Evolutionary conservation across 2,888 invertebrate genomes (phyloP).

Genomic region (Hesperia comma): DNA sequence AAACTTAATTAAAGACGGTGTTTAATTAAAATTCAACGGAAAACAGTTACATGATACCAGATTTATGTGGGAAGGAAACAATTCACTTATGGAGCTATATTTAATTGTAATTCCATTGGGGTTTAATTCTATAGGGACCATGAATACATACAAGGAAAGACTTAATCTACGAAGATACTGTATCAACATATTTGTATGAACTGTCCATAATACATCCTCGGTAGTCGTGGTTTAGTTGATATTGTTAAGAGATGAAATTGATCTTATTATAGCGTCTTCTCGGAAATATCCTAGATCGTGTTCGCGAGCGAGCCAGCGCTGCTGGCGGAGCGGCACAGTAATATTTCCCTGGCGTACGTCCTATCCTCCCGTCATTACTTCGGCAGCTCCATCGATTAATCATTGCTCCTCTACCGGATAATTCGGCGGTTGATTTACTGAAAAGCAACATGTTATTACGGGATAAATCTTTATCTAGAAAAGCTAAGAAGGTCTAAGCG

Average conservation of each 20-base stretch:
- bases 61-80: slow-evolving; percentile 5
- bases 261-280: slow-evolving; percentile 22
- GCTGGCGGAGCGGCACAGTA: slow-evolving; percentile 27
- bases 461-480: slow-evolving; percentile 85
- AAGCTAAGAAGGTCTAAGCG: slow-evolving; percentile 84
- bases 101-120: neutral
- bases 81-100: neutral
- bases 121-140: neutral
- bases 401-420: slow-evolving; percentile 82
- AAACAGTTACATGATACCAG: slow-evolving; percentile 57
- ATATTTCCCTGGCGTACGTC: slow-evolving; percentile 43
- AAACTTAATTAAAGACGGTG: slow-evolving; percentile 75
- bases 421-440: slow-evolving; percentile 83
- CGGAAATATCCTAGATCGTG: slow-evolving; percentile 34
- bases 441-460: slow-evolving; percentile 83
- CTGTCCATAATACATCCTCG: neutral
- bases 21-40: slow-evolving; percentile 77
- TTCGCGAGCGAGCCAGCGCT: slow-evolving; percentile 30
- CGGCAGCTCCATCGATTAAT: slow-evolving; percentile 77
- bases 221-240: neutral
- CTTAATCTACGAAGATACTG: too few species aligned
- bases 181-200: too few species aligned
- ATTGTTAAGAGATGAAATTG: slow-evolving; percentile 26
- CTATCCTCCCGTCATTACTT: slow-evolving; percentile 64
- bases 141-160: too few species aligned